These are phyloP conservation scores for Acleris holmiana DNA, from an alignment of 2,888 invertebrate genomes.

Conservation along the genomic window DNA sequence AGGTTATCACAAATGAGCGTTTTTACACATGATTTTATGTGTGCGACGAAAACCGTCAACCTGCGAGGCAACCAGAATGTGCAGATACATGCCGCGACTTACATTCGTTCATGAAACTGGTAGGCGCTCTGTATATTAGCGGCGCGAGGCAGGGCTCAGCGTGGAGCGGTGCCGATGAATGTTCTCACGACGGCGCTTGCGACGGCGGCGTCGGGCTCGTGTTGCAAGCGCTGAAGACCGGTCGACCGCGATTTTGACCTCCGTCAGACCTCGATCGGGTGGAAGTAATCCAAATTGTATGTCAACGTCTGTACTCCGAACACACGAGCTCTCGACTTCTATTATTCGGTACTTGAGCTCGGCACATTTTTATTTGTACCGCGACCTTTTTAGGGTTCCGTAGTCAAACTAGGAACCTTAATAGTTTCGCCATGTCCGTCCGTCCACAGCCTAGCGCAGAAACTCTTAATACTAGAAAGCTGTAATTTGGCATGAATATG, in stretches of 20 bases:
- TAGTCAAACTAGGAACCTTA: too few species aligned
- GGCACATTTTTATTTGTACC: slow-evolving; percentile 30
- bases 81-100: slow-evolving; percentile 42
- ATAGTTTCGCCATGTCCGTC: too few species aligned
- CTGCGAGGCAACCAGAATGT: slow-evolving; percentile 44
- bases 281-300: slow-evolving; percentile 34
- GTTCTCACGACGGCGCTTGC: slow-evolving; percentile 81
- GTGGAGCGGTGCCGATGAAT: slow-evolving; percentile 54
- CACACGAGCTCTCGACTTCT: slow-evolving; percentile 8
- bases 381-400: too few species aligned
- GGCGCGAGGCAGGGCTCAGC: slow-evolving; percentile 51
- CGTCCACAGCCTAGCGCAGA: too few species aligned
- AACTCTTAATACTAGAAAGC: too few species aligned
- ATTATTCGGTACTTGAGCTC: slow-evolving; percentile 8
- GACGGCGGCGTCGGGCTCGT: slow-evolving; percentile 55
- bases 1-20: slow-evolving; percentile 69
- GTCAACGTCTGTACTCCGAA: slow-evolving; percentile 29
- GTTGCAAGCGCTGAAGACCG: slow-evolving; percentile 70
- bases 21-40: slow-evolving; percentile 65
- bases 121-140: slow-evolving; percentile 40
- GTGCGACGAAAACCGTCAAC: slow-evolving; percentile 56
- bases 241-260: slow-evolving; percentile 65
- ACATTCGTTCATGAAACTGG: slow-evolving; percentile 41
- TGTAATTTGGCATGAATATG: too few species aligned
- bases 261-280: slow-evolving; percentile 60